Evolutionary conservation across 1,140 invertebrate genomes (phyloP), one percentile per base, ranked within the genome.

Genomic region (Drosophila seguyi): DNA sequence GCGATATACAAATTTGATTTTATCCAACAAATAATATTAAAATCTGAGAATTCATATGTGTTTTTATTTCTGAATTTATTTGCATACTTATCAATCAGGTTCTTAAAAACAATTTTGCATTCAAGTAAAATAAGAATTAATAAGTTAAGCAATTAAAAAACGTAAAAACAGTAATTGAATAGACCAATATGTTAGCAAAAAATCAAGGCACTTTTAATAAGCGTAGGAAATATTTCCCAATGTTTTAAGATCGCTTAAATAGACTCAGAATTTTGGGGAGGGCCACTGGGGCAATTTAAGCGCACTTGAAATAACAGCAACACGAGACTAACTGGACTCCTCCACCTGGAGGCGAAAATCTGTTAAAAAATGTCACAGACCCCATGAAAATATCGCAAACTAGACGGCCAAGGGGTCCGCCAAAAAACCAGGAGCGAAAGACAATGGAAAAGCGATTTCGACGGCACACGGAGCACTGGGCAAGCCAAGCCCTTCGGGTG

Each of bases 391-490:
- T 75, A 72, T 71, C 36, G 29, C 29, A 41, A 50, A 48, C 36
- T 45, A 59, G 36, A 42, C 38, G 44, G 67, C 16, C 56, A 48
- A 71, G 57, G 45, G 39, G 53, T 41, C 25, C 48, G 58, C 34
- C 39, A 52, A 65, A 65, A 63, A 48, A 50, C 13, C 25, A 22
- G 63, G 61, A 71, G 57, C 50, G 69, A 84, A 75, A 67, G 72
- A 72, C 71, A 74, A 67, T 84, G 75, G 76, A 75, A 82, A 87
- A 79, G 52, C 79, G 83, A 82, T 86, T 87, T 86, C 69, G 61
- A 65, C 66, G 79, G 75, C 84, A 76, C 73, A 83, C 67, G 83
- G 66, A 65, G 47, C 84, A 73, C 73, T 87, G 83, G 79, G 39
- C 76, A 79, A 76, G 84, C 79, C 79, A 83, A 87, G 62, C 75